Base-by-base conservation (phyloP, 2,888 invertebrate species). In the Sussaba pulchella region DNA sequence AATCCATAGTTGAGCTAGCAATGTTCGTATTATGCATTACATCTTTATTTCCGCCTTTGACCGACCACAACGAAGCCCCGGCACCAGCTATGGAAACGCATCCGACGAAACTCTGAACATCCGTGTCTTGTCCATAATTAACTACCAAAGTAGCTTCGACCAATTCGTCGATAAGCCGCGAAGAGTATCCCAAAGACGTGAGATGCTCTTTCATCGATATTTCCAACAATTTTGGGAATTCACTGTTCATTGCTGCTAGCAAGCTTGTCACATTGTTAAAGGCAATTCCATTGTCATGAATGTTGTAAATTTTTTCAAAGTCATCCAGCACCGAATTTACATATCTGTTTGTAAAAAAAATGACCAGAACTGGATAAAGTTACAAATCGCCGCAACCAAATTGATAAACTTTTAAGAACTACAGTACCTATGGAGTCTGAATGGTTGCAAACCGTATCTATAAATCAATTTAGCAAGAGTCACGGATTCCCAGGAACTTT, bases 121-220 rank as follows among this genome's bases (percentile, higher is more conserved):
- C 87, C 0, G 92, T 91, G 21, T 92, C 92, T 88, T 95, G 95
- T 4, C 95, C 95, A 87, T 95, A 95, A 91, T 95, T 95, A 0
- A 93, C 93, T 73, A 93, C 91, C 66, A 94, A 88, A 9, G 94
- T 93, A 0, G 94, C 93, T 82, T 92, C 88, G 1, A 94, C 94
- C 47, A 95, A 80, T 89, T 95, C 95, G 64, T 94, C 87, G 39
- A 95, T 93, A 24, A 95, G 90, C 17, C 70, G 81, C 6, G 93
- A 89, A 4, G 93, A 92, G 81, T 93, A 93, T 0, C 93, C 93
- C 24, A 91, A 85, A 41, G 91, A 87, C 17, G 82, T 82, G 45
- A 95, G 89, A 59, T 92, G 90, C 50, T 91, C 87, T 50, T 86
- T 85, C 36, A 92, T 88, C 1, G 93, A 90, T 36, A 85, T 86